phyloP scores from a whole-genome alignment of 2,113 vertebrate genomes.

The Rostratula benghalensis region DNA sequence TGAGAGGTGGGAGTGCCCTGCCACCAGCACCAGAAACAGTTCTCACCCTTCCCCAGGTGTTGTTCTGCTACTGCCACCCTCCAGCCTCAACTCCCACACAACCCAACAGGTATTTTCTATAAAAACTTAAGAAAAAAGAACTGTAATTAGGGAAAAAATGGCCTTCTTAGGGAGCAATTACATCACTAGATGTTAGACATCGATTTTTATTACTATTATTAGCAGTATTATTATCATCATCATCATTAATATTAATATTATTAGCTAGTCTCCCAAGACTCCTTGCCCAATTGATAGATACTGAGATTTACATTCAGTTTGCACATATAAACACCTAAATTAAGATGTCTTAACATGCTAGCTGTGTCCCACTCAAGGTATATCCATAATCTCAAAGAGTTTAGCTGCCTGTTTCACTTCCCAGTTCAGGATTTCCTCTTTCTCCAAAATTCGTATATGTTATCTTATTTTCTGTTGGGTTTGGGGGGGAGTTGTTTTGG shows the following conservation, averaged over 20 bases:
- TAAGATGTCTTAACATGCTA: not conserved
- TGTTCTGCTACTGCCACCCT: not conserved
- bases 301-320: not conserved
- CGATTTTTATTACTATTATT: not conserved
- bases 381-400: not conserved
- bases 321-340: not conserved
- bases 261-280: not conserved
- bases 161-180: not conserved
- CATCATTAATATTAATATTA: not conserved
- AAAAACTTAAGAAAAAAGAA: not conserved
- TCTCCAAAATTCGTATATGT: not conserved
- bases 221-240: not conserved
- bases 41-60: fast-evolving
- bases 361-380: not conserved
- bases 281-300: not conserved
- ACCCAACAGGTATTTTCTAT: not conserved
- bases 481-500: not conserved
- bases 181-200: not conserved
- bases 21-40: not conserved
- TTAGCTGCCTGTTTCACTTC: not conserved
- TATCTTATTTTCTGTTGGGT: not conserved
- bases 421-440: not conserved
- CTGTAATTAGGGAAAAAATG: not conserved
- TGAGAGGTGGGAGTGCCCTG: fast-evolving
- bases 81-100: not conserved